Evolutionary conservation across 2,113 vertebrate genomes (phyloP).

Genomic region (Pantherophis guttatus): DNA sequence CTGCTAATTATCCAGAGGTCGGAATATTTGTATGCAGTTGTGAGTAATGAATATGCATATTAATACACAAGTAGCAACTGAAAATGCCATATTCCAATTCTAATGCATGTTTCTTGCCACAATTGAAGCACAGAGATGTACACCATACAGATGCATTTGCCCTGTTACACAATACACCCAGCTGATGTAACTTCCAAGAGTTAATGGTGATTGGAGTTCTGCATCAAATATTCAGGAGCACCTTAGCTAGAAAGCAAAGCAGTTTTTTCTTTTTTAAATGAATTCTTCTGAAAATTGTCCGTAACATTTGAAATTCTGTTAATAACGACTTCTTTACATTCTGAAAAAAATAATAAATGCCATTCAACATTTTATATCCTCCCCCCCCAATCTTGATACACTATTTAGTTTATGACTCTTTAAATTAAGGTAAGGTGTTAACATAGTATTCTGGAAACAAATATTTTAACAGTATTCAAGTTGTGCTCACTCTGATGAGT

Average conservation of each 20-base stretch:
- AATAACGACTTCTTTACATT: conserved; percentile 4
- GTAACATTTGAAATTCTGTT: conserved; percentile 37
- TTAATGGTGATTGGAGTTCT: too few relatives aligned
- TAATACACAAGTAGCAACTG: background rate
- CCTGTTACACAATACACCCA: background rate
- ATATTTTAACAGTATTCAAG: conserved; percentile 1
- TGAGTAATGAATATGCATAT: background rate
- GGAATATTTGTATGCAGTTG: background rate
- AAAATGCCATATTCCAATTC: background rate
- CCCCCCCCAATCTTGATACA: background rate
- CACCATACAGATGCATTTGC: background rate
- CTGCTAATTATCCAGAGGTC: background rate
- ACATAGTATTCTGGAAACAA: conserved; percentile 13
- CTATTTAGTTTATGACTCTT: background rate
- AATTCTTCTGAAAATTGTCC: conserved; percentile 10
- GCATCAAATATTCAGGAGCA: background rate
- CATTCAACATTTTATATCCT: background rate
- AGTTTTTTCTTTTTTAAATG: background rate
- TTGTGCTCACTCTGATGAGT: background rate
- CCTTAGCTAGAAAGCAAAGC: background rate
- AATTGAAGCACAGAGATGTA: background rate
- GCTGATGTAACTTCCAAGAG: background rate
- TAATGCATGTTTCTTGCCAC: background rate
- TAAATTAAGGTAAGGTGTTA: background rate
- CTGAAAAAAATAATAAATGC: conserved; percentile 1